Conservation (phyloP, 2,888 invertebrate species). For the Biston betularia region DNA sequence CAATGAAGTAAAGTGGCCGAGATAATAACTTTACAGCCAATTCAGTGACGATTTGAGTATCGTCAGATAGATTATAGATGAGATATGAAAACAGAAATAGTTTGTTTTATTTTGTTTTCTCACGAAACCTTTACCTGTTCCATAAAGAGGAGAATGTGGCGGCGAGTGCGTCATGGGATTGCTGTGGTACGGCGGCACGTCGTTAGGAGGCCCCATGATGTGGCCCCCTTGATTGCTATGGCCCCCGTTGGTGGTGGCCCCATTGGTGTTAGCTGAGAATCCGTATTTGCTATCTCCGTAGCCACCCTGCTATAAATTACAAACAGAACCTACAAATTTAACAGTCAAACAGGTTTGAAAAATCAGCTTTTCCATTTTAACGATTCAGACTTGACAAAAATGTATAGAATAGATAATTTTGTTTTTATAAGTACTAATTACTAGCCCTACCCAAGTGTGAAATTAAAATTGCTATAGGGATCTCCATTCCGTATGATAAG, state of each 20-base stretch:
- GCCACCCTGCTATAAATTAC: conserved; percentile 74
- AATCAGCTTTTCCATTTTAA: no score
- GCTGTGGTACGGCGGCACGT: conserved; percentile 74
- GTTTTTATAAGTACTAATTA: no score
- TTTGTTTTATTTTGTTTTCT: no score
- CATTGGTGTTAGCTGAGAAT: conserved; percentile 82
- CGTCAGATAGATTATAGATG: neutral
- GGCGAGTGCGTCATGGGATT: conserved; percentile 78
- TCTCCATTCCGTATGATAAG: no score
- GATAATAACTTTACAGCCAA: neutral
- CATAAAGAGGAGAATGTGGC: conserved; percentile 85
- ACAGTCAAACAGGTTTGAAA: neutral
- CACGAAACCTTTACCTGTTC: conserved; percentile 66
- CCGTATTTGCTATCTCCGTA: conserved; percentile 88
- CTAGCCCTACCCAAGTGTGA: no score
- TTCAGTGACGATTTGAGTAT: neutral
- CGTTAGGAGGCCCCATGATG: conserved; percentile 62
- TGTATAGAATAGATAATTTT: no score
- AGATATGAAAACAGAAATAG: neutral
- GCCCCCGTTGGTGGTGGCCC: conserved; percentile 57
- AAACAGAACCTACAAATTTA: neutral
- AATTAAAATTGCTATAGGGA: no score
- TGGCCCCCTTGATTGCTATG: conserved; percentile 61
- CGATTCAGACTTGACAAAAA: no score
- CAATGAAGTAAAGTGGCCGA: neutral